Percentiles rank a stretch among this genome's conserved stretches.
These are phyloP conservation scores for Ceramica pisi DNA, from an alignment of 2,888 invertebrate genomes.

Conservation along the genomic window DNA sequence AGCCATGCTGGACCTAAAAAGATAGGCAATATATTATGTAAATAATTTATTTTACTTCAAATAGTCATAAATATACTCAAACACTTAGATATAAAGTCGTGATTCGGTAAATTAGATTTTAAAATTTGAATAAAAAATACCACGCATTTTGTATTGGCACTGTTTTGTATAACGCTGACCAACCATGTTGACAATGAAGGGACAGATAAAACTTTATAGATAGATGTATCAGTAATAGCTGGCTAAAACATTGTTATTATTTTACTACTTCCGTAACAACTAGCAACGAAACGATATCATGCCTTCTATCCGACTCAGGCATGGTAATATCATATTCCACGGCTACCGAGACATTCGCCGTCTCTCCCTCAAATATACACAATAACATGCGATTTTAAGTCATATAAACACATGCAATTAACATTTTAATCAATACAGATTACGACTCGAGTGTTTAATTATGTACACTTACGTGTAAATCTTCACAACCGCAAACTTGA, in stretches of 20 bases:
- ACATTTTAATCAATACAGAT: conserved; percentile 74
- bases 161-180: conserved; percentile 77
- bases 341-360: conserved; percentile 80
- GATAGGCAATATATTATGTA: conserved; percentile 35
- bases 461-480: conserved; percentile 79
- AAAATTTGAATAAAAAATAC: conserved; percentile 37
- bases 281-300: conserved; percentile 42
- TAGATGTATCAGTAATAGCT: conserved; percentile 43
- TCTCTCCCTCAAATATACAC: conserved; percentile 89
- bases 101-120: conserved; percentile 2
- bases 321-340: conserved; percentile 79
- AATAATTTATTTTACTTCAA: conserved; percentile 6
- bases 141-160: conserved; percentile 63
- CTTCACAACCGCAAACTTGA: conserved; percentile 84
- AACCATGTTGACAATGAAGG: conserved; percentile 71
- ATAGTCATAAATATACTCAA: not conserved
- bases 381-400: conserved; percentile 69
- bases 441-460: conserved; percentile 76
- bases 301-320: conserved; percentile 69
- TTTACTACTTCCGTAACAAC: conserved; percentile 43
- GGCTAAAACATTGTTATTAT: conserved; percentile 53
- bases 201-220: conserved; percentile 61
- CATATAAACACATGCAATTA: conserved; percentile 67
- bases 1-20: conserved; percentile 79
- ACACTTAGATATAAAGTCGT: conserved; percentile 2